A percentile compares a stretch with the other conserved stretches of the same genome.
Conservation (phyloP, 2,113 vertebrate genomes). For the Ammodytes marinus region DNA sequence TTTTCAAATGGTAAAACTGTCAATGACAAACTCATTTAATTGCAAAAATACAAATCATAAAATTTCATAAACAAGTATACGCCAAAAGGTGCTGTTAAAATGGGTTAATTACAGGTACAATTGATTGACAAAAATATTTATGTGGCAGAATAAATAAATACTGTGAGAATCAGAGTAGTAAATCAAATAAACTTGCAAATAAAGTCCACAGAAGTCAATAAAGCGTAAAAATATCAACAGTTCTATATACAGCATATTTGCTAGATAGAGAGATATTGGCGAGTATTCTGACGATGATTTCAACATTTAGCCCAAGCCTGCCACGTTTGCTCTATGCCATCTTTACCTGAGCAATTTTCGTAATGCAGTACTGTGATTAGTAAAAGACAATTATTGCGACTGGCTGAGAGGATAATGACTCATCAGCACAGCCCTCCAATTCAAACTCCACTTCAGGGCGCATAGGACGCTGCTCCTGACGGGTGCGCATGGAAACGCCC, state of each 20-base stretch:
- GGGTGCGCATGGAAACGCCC: conserved; percentile 34
- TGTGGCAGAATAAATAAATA: too few relatives aligned
- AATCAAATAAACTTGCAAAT: too few relatives aligned
- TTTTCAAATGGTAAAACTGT: background rate
- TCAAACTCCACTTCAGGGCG: conserved; percentile 39
- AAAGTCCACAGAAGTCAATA: too few relatives aligned
- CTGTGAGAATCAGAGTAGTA: too few relatives aligned
- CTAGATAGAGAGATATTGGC: background rate
- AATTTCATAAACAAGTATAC: background rate
- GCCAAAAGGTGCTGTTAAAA: background rate
- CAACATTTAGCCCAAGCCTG: background rate
- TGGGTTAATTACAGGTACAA: background rate
- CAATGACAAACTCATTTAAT: too few relatives aligned
- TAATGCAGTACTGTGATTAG: conserved; percentile 23
- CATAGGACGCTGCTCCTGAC: too few relatives aligned
- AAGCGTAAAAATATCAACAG: too few relatives aligned
- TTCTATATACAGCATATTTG: background rate
- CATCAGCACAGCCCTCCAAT: conserved; percentile 37
- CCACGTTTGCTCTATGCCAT: background rate
- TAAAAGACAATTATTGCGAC: conserved; percentile 42
- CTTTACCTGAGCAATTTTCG: conserved; percentile 1
- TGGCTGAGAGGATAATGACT: conserved; percentile 54
- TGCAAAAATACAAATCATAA: background rate
- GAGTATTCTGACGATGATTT: background rate
- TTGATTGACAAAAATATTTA: background rate